These are phyloP conservation scores for Ciconia boyciana DNA, from an alignment of 2,113 vertebrate species.

Conservation along the genomic window DNA sequence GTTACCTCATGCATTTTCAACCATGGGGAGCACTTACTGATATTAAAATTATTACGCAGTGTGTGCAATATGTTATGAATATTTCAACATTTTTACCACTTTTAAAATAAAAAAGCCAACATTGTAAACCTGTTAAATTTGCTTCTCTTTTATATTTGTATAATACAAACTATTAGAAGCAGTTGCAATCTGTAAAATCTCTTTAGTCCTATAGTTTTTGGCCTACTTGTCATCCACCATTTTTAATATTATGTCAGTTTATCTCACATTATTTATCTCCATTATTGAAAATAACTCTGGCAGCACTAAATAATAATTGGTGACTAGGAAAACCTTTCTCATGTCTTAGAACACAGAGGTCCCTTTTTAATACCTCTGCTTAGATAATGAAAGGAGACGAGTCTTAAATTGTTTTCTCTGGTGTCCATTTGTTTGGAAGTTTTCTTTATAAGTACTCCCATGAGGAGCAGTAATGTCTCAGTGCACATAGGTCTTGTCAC, in stretches of 20 bases:
- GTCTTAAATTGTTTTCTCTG: not conserved
- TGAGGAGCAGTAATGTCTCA: not conserved
- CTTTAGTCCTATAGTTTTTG: not conserved
- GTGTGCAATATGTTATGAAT: not conserved
- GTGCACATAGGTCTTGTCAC: not conserved
- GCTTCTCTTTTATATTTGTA: not conserved
- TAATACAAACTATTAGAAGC: not conserved
- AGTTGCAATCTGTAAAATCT: not conserved
- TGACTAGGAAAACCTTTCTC: not conserved
- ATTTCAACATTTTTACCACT: not conserved
- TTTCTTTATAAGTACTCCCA: not conserved
- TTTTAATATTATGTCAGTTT: not conserved
- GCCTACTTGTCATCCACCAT: not conserved
- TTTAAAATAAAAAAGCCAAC: not conserved
- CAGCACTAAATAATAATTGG: not conserved
- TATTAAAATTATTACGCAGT: not conserved
- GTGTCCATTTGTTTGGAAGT: not conserved
- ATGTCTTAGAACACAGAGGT: not conserved
- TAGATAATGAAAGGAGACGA: not conserved
- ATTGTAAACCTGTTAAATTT: not conserved
- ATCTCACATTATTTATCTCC: not conserved
- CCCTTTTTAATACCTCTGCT: not conserved
- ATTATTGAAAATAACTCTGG: not conserved
- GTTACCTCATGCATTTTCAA: not conserved
- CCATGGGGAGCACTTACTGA: not conserved